Percentiles rank a stretch among this genome's conserved stretches.
Conservation (phyloP, 2,797 vertebrate genomes). For the Pogoniulus pusillus region DNA sequence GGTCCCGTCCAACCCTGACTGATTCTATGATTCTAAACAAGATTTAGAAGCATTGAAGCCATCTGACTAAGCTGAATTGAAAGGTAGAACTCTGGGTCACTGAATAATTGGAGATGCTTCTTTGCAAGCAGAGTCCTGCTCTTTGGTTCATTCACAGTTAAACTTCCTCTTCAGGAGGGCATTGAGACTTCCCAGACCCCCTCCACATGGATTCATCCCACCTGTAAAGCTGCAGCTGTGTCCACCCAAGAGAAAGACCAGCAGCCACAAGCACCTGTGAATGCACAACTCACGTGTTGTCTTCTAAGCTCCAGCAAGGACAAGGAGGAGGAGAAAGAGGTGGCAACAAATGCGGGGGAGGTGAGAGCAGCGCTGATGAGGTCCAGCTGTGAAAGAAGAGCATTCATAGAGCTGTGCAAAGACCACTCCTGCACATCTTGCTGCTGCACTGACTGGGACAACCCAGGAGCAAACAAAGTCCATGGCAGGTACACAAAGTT, state of each 20-base stretch:
- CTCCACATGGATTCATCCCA: accelerated
- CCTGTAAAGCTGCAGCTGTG: neutral
- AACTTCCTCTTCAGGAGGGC: accelerated
- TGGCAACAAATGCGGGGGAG: accelerated
- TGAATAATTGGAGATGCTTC: neutral
- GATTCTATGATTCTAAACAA: no score
- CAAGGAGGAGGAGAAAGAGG: neutral
- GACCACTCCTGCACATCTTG: accelerated
- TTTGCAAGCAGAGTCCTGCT: neutral
- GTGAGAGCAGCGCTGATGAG: neutral
- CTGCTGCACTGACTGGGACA: neutral
- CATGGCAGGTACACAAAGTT: accelerated
- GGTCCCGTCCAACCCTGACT: no score
- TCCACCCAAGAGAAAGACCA: neutral
- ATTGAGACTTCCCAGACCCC: neutral
- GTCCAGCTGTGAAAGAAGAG: neutral
- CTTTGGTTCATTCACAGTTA: neutral
- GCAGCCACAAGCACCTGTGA: no score
- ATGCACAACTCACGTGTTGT: neutral
- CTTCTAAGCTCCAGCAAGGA: accelerated
- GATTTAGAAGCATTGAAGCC: neutral
- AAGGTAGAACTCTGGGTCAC: neutral
- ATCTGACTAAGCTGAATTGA: neutral
- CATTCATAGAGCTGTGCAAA: accelerated
- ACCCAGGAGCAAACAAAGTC: accelerated